phyloP scores from a whole-genome alignment of 2,888 invertebrate genomes.

The Drosophila nr. fundita region DNA sequence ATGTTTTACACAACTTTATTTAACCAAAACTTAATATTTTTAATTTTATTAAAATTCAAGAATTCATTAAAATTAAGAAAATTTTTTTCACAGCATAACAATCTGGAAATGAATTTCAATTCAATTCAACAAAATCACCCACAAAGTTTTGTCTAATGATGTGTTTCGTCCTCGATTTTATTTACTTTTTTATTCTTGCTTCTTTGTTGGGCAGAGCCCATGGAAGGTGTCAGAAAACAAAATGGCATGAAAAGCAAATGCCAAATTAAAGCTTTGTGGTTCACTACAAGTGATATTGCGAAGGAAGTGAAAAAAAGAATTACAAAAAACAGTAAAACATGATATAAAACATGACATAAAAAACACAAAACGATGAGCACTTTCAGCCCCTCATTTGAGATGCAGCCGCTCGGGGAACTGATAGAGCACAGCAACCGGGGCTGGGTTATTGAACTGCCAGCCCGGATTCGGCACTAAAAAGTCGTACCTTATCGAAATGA shows the following conservation, averaged over 20 bases:
- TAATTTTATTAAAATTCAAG: background rate
- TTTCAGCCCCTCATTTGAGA: conserved; percentile 51
- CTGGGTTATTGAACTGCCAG: conserved; percentile 75
- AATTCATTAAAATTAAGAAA: conserved; percentile 5
- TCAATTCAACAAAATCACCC: conserved; percentile 26
- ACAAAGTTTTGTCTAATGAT: conserved; percentile 67
- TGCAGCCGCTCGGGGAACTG: conserved; percentile 41
- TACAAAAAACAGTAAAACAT: conserved; percentile 43
- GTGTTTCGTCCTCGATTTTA: conserved; percentile 57
- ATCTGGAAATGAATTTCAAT: conserved; percentile 16
- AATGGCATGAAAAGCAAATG: conserved; percentile 48
- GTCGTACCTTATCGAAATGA: conserved; percentile 72
- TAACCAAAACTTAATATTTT: background rate
- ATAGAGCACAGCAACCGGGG: conserved; percentile 65
- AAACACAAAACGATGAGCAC: conserved; percentile 50
- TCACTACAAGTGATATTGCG: conserved; percentile 45
- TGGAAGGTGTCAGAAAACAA: conserved; percentile 45
- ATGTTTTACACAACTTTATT: background rate
- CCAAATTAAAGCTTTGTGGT: conserved; percentile 65
- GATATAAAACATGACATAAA: conserved; percentile 60
- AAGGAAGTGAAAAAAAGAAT: conserved; percentile 16
- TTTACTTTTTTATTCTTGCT: conserved; percentile 13
- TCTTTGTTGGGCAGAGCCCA: conserved; percentile 31
- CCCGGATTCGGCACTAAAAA: conserved; percentile 65
- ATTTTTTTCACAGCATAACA: conserved; percentile 2